Conservation (phyloP, 2,113 vertebrate genomes). For the Cygnus buccinator region DNA sequence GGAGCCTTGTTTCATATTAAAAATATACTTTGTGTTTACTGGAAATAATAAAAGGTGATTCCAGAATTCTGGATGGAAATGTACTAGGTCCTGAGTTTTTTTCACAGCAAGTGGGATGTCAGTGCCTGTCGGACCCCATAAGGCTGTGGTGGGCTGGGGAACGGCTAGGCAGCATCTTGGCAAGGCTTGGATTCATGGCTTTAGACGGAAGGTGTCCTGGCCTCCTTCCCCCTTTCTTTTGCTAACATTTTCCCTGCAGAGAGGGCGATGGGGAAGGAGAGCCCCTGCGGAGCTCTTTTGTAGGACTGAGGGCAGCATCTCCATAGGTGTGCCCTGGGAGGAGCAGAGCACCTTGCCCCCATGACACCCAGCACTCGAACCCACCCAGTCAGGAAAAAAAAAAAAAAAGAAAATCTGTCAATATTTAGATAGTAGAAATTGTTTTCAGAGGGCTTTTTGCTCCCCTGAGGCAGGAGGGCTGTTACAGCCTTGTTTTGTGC, state of each 20-base stretch:
- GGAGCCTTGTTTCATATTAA: background rate
- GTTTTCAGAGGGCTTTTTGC: rapidly evolving
- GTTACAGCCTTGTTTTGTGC: background rate
- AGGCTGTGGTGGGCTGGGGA: background rate
- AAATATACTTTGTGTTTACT: background rate
- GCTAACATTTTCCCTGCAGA: background rate
- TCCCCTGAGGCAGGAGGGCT: background rate
- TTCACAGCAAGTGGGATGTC: background rate
- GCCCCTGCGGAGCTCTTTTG: background rate
- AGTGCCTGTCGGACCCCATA: too few relatives aligned
- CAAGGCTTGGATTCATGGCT: background rate
- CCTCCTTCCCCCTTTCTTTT: background rate
- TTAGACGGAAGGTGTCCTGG: background rate
- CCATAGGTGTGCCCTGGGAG: background rate
- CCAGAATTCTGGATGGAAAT: background rate
- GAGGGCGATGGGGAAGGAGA: background rate
- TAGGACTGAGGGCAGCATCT: background rate
- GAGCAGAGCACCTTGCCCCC: background rate
- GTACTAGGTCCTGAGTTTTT: background rate
- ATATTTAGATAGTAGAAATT: background rate
- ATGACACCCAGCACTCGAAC: background rate
- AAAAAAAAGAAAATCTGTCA: background rate
- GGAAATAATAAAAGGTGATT: background rate
- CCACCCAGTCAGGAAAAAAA: background rate
- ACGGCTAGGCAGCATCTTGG: background rate